A percentile compares a stretch with the other conserved stretches of the same genome.
These are phyloP conservation scores for Rhopalosiphum padi DNA, from an alignment of 1,140 invertebrate genomes.

Conservation along the genomic window DNA sequence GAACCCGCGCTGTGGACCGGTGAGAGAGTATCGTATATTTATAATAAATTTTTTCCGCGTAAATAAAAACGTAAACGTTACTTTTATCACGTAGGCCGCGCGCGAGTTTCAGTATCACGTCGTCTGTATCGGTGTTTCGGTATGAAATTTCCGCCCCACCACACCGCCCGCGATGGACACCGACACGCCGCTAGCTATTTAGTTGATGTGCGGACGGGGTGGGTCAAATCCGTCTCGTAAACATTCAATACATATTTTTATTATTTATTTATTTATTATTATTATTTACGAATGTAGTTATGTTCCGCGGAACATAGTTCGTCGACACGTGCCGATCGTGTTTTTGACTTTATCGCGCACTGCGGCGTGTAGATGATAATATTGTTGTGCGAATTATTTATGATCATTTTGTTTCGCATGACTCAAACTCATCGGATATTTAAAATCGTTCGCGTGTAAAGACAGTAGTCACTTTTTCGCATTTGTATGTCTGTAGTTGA, in stretches of 20 bases:
- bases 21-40: not conserved
- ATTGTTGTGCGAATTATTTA: not conserved
- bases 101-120: not conserved
- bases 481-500: not conserved
- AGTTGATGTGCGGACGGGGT: not conserved
- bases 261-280: not conserved
- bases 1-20: not conserved
- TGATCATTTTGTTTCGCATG: not conserved
- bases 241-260: no score
- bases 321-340: not conserved
- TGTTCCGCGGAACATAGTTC: not conserved
- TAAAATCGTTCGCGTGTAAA: not conserved
- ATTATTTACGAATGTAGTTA: not conserved
- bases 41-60: constrained; percentile 6
- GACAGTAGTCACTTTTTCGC: not conserved
- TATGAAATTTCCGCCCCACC: not conserved
- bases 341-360: not conserved
- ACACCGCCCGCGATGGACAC: not conserved
- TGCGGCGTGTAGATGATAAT: not conserved
- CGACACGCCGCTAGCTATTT: not conserved
- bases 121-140: not conserved
- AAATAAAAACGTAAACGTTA: constrained; percentile 4
- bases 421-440: not conserved
- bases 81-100: constrained; percentile 15
- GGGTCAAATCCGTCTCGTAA: not conserved